phyloP scores from a whole-genome alignment of 2,113 vertebrate genomes.

The Brienomyrus brachyistius region DNA sequence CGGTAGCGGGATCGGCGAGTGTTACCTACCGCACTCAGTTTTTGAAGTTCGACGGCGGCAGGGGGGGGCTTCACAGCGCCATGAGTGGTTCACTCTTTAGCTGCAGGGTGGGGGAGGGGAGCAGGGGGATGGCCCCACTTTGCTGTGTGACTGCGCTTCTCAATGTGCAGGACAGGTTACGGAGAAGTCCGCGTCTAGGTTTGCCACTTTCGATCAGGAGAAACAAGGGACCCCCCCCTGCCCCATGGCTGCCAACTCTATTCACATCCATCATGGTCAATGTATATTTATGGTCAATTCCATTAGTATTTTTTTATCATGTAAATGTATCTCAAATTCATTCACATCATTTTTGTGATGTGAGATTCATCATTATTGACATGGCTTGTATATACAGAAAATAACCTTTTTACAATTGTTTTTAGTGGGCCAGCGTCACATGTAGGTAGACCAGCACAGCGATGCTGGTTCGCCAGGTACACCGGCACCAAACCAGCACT shows the following conservation, averaged over 20 bases:
- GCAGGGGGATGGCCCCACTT: not conserved
- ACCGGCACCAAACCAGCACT: too few relatives aligned
- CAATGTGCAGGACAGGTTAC: not conserved
- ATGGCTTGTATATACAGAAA: not conserved
- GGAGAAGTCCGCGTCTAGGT: not conserved
- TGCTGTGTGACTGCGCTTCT: not conserved
- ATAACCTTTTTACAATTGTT: not conserved
- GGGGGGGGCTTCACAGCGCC: not conserved
- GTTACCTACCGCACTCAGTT: not conserved
- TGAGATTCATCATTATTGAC: not conserved
- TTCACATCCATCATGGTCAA: not conserved
- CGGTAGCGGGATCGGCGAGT: not conserved
- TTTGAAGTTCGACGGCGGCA: not conserved
- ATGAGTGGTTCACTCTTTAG: not conserved
- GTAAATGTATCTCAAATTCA: not conserved
- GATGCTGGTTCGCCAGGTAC: not conserved
- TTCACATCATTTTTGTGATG: not conserved
- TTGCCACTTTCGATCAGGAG: not conserved
- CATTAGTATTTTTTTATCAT: not conserved
- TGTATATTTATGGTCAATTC: not conserved
- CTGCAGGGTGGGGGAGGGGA: too few relatives aligned
- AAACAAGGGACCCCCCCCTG: not conserved
- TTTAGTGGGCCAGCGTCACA: not conserved
- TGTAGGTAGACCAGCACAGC: not conserved
- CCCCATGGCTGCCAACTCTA: not conserved